Base-by-base conservation (phyloP, 2,113 vertebrate species). In the Neodon shergylaensis region DNA sequence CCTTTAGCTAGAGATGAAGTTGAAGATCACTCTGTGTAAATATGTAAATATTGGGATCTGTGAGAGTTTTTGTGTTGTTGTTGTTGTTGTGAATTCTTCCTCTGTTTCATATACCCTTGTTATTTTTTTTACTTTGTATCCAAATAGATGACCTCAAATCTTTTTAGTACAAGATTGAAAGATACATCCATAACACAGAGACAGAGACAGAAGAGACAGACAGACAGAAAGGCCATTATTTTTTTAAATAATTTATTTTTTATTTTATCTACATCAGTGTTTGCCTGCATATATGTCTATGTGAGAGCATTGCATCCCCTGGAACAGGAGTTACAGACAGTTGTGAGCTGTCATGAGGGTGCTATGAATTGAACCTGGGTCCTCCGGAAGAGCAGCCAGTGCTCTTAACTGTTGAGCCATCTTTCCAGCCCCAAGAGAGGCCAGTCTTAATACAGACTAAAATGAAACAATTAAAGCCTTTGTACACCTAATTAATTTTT, bases 361-460 rank as follows among this genome's bases (percentile, higher is more conserved):
- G 19, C 58, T 58, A 2, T 6, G 58, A 58, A 58, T 58, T 58
- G 19, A 58, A 58, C 58, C 58, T 58, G 58, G 58, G 58, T 58
- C 58, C 19, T 21, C 58, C 22, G 58, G 58, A 58, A 58, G 19
- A 58, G 19, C 19, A 58, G 58, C 19, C 58, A 22, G 58, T 58
- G 1, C 58, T 58, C 58, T 58, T 22, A 58, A 58, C 58, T 58
- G 58, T 19, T 21, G 58, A 58, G 58, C 58, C 58, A 58, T 58
- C 58, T 58, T 58, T 58, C 58, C 58, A 58, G 58, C 58, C 58
- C 58, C 58, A 58, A 63, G 24, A 79, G 1, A 88, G 7, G 24
- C 66, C 78, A 52, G 66, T 93, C 81, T 82, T 84, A 94, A 92
- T 91, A 90, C 63, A 91, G 7, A 92, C 58, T 96, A 39, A 90